phyloP scores from a whole-genome alignment of 2,113 vertebrate genomes.

The Tiliqua scincoides region DNA sequence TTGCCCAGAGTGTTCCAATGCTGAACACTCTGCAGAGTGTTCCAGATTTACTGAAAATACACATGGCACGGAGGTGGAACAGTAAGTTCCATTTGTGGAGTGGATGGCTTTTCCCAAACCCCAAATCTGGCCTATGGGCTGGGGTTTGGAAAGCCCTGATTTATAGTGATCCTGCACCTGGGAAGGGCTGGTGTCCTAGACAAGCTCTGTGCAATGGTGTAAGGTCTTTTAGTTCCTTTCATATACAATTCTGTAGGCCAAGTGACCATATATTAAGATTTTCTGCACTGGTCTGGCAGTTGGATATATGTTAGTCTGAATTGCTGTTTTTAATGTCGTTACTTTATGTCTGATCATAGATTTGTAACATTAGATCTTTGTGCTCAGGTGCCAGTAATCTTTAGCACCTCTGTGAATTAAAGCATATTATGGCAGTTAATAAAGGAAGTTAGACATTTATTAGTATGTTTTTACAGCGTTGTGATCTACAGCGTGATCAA shows the following conservation, averaged over 20 bases:
- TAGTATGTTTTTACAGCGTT: slow-evolving; percentile 42
- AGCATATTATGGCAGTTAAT: slow-evolving; percentile 37
- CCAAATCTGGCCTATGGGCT: no score
- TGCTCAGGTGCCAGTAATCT: slow-evolving; percentile 16
- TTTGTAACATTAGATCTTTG: slow-evolving; percentile 8
- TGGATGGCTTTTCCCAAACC: no score
- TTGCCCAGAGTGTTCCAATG: no score
- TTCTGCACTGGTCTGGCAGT: background rate
- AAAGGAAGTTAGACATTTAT: slow-evolving; percentile 31
- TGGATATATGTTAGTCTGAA: background rate
- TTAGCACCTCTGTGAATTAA: slow-evolving; percentile 37
- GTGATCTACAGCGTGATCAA: background rate
- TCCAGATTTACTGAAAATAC: no score
- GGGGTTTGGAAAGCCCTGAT: no score
- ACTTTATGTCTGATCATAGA: background rate
- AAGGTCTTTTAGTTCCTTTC: background rate
- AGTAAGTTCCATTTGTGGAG: no score
- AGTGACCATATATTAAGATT: background rate
- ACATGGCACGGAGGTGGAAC: no score
- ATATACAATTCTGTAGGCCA: background rate
- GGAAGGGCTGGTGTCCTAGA: background rate
- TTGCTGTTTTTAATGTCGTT: background rate
- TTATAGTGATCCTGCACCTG: background rate
- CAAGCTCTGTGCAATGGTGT: background rate
- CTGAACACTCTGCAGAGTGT: no score